A percentile compares a stretch with the other conserved stretches of the same genome.
phyloP scores from a whole-genome alignment of 2,797 vertebrate species.

The Spea hammondii region DNA sequence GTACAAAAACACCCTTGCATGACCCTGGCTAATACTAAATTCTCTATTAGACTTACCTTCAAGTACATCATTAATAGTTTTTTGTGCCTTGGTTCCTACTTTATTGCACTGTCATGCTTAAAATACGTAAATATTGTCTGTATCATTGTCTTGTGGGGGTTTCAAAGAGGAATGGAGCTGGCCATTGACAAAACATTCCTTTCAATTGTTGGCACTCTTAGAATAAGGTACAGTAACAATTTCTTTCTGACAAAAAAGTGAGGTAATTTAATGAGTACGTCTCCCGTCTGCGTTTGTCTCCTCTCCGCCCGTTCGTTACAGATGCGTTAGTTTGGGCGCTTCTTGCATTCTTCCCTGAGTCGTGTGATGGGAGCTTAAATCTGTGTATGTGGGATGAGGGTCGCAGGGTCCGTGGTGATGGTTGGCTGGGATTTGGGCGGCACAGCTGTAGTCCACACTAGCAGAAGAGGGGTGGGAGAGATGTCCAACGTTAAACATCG shows the following conservation, averaged over 20 bases:
- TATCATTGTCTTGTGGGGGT: conserved; percentile 75
- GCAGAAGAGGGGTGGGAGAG: conserved; percentile 97
- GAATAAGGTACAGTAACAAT: conserved; percentile 60
- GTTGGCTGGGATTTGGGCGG: conserved; percentile 96
- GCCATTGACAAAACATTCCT: conserved; percentile 69
- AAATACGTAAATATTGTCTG: conserved; percentile 60
- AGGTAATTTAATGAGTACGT: conserved; percentile 88
- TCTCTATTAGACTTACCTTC: conserved; percentile 95
- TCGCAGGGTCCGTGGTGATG: conserved; percentile 99
- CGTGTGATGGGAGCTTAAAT: conserved; percentile 96
- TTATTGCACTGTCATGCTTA: conserved; percentile 71
- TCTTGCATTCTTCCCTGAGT: conserved; percentile 99
- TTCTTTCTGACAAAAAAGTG: conserved; percentile 80
- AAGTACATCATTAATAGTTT: conserved; percentile 79
- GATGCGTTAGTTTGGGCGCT: conserved; percentile 98
- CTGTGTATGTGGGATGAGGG: conserved; percentile 98
- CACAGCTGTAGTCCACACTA: conserved; percentile 99
- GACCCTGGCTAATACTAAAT: conserved; percentile 71
- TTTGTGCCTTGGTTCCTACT: conserved; percentile 63
- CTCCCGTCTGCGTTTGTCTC: conserved; percentile 21
- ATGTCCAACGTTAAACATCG: conserved; percentile 98
- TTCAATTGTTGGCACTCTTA: conserved; percentile 71
- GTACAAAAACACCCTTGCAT: conserved; percentile 61
- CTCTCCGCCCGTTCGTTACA: conserved; percentile 78
- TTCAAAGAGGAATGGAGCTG: conserved; percentile 71